Evolutionary conservation across 2,797 vertebrate genomes (phyloP).

Genomic region (Sebastes taczanowskii): DNA sequence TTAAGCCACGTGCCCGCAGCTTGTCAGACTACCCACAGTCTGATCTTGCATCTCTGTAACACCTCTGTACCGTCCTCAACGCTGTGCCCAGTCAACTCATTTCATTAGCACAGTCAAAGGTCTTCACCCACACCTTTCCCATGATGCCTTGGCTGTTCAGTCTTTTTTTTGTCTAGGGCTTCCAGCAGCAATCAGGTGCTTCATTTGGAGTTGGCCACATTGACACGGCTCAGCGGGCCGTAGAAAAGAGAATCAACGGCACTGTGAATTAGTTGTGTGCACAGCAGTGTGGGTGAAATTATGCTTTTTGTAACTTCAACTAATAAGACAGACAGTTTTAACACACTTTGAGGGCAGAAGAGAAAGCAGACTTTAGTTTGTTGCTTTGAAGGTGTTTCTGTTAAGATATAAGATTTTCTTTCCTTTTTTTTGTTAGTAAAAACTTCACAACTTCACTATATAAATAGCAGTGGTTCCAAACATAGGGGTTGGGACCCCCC

Average conservation of each 20-base stretch:
- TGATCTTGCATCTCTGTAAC: slow-evolving; percentile 26
- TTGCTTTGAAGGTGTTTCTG: slow-evolving; percentile 23
- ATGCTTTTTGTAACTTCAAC: slow-evolving; percentile 25
- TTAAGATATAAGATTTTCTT: slow-evolving; percentile 15
- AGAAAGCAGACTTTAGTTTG: not conserved
- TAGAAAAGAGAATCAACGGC: slow-evolving; percentile 37
- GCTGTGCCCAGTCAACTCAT: slow-evolving; percentile 50
- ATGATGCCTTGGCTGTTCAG: slow-evolving; percentile 39
- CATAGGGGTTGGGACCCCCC: not conserved
- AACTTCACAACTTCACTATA: slow-evolving; percentile 13
- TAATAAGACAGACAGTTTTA: slow-evolving; percentile 1
- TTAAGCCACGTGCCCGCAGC: slow-evolving; percentile 8
- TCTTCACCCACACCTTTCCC: slow-evolving; percentile 54
- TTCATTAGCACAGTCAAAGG: slow-evolving; percentile 48
- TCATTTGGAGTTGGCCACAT: slow-evolving; percentile 28
- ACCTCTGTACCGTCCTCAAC: slow-evolving; percentile 11
- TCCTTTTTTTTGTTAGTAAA: slow-evolving; percentile 10
- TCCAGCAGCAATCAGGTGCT: slow-evolving; percentile 49
- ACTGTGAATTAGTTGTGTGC: slow-evolving; percentile 30
- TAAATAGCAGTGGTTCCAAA: too few relatives aligned
- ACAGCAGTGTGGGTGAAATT: not conserved
- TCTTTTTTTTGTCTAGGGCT: slow-evolving; percentile 31
- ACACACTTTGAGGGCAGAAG: not conserved
- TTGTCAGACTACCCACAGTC: slow-evolving; percentile 12
- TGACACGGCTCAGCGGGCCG: slow-evolving; percentile 33